Conservation (phyloP, 2,797 vertebrate genomes). For the Esox lucius region DNA sequence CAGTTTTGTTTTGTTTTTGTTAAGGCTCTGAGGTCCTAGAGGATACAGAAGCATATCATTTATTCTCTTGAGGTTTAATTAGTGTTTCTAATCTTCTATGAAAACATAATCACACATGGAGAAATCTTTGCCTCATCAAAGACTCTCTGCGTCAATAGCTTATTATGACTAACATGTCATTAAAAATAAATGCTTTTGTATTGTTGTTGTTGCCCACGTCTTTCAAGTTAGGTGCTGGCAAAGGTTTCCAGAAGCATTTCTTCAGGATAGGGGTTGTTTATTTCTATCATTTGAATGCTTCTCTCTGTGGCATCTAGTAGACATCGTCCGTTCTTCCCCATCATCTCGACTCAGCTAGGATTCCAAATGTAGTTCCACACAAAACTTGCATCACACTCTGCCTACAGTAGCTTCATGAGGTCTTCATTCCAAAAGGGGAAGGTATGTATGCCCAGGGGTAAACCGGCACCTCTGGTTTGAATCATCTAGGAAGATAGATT, state of each 20-base stretch:
- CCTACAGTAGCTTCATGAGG: background rate
- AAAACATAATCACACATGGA: conserved; percentile 15
- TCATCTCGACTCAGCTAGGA: background rate
- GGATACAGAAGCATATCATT: background rate
- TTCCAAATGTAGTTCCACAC: background rate
- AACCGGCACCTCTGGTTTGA: background rate
- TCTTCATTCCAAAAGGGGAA: background rate
- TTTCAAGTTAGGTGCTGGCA: background rate
- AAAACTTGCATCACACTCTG: background rate
- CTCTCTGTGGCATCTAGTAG: background rate
- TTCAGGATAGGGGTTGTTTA: conserved; percentile 1
- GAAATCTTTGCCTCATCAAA: conserved; percentile 15
- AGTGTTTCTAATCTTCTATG: conserved; percentile 8
- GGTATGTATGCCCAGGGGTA: background rate
- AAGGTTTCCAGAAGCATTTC: background rate
- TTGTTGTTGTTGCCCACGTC: background rate
- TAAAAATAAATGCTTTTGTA: conserved; percentile 7
- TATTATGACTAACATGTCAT: conserved; percentile 14
- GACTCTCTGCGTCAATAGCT: conserved; percentile 6
- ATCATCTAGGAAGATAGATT: background rate
- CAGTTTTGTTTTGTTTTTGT: conserved; percentile 14
- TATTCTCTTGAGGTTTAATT: conserved; percentile 19
- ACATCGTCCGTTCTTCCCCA: background rate
- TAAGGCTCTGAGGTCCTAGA: conserved; percentile 10
- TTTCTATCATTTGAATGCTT: background rate